phyloP scores from a whole-genome alignment of 2,888 invertebrate species.

The Horisme vitalbata region DNA sequence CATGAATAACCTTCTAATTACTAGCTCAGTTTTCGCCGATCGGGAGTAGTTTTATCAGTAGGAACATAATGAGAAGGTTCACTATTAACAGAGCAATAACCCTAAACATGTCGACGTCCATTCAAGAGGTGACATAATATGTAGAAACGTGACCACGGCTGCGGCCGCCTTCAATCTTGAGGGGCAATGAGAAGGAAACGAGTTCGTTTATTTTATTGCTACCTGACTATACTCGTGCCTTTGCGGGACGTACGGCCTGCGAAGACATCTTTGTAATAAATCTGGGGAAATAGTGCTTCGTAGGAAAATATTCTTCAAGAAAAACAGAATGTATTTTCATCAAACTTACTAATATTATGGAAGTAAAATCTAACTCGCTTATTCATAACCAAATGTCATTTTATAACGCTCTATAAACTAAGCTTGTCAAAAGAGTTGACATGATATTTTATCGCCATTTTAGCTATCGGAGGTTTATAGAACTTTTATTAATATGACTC shows the following conservation, averaged over 20 bases:
- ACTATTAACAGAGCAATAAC: slow-evolving; percentile 16
- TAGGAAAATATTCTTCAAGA: background rate
- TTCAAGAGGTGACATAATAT: slow-evolving; percentile 27
- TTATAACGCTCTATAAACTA: too few relatives aligned
- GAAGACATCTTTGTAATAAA: slow-evolving; percentile 2
- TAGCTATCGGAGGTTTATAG: too few relatives aligned
- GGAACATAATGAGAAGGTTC: slow-evolving; percentile 11
- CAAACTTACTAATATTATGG: too few relatives aligned
- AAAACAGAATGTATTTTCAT: background rate
- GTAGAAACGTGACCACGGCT: slow-evolving; percentile 22
- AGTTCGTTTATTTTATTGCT: slow-evolving; percentile 22
- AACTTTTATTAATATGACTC: too few relatives aligned
- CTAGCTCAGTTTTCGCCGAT: slow-evolving; percentile 1
- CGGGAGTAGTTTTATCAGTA: slow-evolving; percentile 5
- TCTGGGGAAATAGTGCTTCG: background rate
- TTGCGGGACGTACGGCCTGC: slow-evolving; percentile 2
- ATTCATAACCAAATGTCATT: too few relatives aligned
- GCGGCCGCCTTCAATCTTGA: slow-evolving; percentile 16
- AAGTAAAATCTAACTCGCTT: too few relatives aligned
- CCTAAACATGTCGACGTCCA: slow-evolving; percentile 20
- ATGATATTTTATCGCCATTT: too few relatives aligned
- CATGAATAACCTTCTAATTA: too few relatives aligned
- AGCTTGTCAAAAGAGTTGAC: too few relatives aligned
- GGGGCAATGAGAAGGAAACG: slow-evolving; percentile 20
- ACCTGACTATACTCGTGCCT: slow-evolving; percentile 1